Base-by-base conservation (phyloP, 2,113 vertebrate genomes). In the Ranitomeya imitator region DNA sequence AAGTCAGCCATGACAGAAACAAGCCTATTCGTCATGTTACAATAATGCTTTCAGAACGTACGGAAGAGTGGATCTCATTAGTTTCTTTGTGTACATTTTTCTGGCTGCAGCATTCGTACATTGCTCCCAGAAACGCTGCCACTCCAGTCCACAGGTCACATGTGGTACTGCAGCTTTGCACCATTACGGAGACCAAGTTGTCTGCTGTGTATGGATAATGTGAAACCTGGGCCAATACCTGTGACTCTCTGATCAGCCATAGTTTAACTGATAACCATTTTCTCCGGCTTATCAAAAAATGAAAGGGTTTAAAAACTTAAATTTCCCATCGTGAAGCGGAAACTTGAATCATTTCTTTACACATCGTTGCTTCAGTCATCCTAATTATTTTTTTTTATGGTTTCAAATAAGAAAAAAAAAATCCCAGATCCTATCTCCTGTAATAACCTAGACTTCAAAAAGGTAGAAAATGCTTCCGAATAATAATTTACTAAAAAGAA, bases 371-470 rank as follows among this genome's bases (percentile, higher is more conserved):
- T 71, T 77, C 63, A 74, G 54, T 65, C 23, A 60, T 74, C n/a
- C 21, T 78, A 86, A 86, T 86, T 86, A 78, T 60, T 23, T 37
- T 83, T 86, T 81, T 83, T 88, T 77, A 83, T 88, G 69, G 86
- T 81, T 86, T 79, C 31, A 52, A 69, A 69, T 31, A 65, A 51
- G 9, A 78, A 77, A 65, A 83, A 83, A 85, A 73, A 80, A 81
- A 59, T 57, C 60, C 18, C 79, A 26, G 79, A 83, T 82, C 31
- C 7, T 83, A 88, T 88, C 86, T 79, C 23, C 86, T n/a, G 65
- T 74, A 45, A 83, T 88, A 88, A 82, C 37, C 65, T 88, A 14
- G 23, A 88, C 80, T 88, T 88, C 57, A 83, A 88, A 88, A 83
- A 88, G 80, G 52, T 79, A 11, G 16, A 45, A 59, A 60, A 61